Percentiles rank a stretch among this genome's conserved stretches.
Evolutionary conservation across 2,797 vertebrate species (phyloP).

Genomic region (Notoglanidium macrostoma): DNA sequence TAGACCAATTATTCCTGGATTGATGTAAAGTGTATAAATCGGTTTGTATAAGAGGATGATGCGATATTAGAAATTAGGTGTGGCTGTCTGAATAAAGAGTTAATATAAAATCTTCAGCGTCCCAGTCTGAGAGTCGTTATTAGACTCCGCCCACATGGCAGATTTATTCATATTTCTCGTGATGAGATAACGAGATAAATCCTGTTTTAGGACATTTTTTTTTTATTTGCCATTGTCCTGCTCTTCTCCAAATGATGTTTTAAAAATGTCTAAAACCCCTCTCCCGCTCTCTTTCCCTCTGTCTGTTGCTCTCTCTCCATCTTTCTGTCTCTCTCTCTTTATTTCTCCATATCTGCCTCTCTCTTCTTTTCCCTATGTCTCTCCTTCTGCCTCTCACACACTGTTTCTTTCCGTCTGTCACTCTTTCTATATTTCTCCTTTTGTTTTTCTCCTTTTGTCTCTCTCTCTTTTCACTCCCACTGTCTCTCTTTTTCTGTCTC

Average conservation of each 20-base stretch:
- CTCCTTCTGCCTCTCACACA: background rate
- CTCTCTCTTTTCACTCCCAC: background rate
- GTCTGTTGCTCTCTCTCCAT: background rate
- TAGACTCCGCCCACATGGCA: background rate
- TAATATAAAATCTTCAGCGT: conserved; percentile 59
- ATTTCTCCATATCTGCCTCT: background rate
- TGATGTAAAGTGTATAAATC: conserved; percentile 75
- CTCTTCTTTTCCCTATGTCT: background rate
- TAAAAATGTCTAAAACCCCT: background rate
- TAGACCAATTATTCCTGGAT: conserved; percentile 58
- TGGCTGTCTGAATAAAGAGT: conserved; percentile 80
- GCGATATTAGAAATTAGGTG: conserved; percentile 66
- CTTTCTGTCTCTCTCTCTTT: background rate
- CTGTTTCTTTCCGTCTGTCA: background rate
- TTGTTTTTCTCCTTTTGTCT: background rate
- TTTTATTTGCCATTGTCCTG: background rate
- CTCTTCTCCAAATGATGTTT: background rate
- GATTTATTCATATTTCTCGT: background rate
- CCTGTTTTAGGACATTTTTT: background rate
- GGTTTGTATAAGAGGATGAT: conserved; percentile 65
- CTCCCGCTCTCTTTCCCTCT: background rate
- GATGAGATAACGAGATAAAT: background rate
- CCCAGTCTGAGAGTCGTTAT: background rate
- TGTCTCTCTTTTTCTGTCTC: background rate
- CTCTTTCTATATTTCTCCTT: background rate